These are phyloP conservation scores for Panzeria rudis DNA, from an alignment of 2,888 invertebrate genomes.

Conservation along the genomic window DNA sequence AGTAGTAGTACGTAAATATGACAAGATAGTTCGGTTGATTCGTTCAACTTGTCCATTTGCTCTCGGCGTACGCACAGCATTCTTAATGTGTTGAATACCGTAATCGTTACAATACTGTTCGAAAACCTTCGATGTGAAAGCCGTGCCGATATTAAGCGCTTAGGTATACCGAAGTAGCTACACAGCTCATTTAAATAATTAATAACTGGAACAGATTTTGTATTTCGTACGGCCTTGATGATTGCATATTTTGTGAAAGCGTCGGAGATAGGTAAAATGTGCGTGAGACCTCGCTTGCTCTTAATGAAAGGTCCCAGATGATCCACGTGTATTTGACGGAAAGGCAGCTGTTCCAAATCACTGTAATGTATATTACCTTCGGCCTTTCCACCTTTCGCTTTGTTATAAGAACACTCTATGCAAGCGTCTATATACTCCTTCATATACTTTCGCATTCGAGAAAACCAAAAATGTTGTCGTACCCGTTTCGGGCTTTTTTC, in stretches of 20 bases:
- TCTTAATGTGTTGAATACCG: conserved; percentile 9
- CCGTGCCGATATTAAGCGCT: conserved; percentile 38
- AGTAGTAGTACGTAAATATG: conserved; percentile 71
- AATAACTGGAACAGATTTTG: neutral
- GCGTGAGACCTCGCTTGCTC: neutral
- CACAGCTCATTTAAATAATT: neutral
- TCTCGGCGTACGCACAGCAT: too few species aligned
- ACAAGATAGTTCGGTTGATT: conserved; percentile 69
- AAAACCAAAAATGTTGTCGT: too few species aligned
- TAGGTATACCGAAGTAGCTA: neutral
- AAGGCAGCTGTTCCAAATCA: neutral
- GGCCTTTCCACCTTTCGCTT: neutral
- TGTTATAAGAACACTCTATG: neutral
- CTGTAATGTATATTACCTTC: neutral
- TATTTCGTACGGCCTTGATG: neutral
- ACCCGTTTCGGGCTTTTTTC: too few species aligned
- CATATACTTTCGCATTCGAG: too few species aligned
- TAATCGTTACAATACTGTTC: conserved; percentile 58
- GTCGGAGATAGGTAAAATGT: neutral
- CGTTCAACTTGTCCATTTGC: conserved; percentile 43
- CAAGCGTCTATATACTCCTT: too few species aligned
- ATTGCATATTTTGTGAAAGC: neutral
- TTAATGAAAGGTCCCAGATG: neutral
- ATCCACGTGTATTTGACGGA: neutral
- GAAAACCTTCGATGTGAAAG: conserved; percentile 67